A percentile compares a stretch with the other conserved stretches of the same genome.
Evolutionary conservation across 1,140 invertebrate genomes (phyloP).

Genomic region (Aphis craccivora): DNA sequence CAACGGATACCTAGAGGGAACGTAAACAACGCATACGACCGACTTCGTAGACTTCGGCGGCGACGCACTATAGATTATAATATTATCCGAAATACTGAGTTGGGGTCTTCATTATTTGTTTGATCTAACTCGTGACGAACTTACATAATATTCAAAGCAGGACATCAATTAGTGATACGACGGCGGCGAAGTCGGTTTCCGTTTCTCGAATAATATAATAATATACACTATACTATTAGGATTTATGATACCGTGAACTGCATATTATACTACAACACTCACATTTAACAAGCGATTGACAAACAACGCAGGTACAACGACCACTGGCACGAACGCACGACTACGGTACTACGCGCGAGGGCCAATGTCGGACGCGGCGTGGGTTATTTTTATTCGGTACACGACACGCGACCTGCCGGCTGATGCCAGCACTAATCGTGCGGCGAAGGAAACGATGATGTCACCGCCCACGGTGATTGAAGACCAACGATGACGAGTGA

Average conservation of each 20-base stretch:
- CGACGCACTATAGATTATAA: neutral
- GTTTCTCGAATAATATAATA: conserved; percentile 6
- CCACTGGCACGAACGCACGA: neutral
- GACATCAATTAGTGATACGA: neutral
- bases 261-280: neutral
- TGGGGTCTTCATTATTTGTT: neutral
- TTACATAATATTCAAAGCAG: neutral
- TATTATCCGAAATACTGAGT: neutral
- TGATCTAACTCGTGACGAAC: neutral
- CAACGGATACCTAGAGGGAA: neutral
- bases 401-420: conserved; percentile 10
- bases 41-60: neutral
- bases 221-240: neutral
- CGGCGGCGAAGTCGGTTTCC: neutral
- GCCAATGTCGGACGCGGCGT: neutral
- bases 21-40: neutral
- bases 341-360: neutral
- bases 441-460: neutral
- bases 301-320: neutral
- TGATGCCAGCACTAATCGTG: neutral
- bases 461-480: neutral
- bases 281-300: neutral
- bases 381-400: conserved; percentile 45
- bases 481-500: neutral
- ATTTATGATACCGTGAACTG: neutral